These are phyloP conservation scores for Pentamera pediparva DNA, from an alignment of 53 echinoderm and acorn worm species.

Conservation along the genomic window DNA sequence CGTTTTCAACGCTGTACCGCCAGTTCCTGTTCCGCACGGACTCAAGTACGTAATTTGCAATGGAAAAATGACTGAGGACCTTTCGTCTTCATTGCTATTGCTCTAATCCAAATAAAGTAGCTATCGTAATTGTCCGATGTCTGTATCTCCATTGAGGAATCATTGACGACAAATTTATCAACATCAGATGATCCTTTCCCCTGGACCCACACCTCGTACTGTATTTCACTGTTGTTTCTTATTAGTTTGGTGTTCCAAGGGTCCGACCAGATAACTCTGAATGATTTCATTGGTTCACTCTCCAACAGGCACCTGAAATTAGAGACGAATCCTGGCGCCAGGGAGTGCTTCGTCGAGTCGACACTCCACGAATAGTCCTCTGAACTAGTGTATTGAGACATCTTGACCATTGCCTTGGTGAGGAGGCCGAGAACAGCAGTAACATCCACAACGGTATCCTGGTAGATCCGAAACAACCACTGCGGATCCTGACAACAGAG, in stretches of 20 bases:
- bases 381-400: not conserved
- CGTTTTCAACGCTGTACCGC: too few relatives aligned
- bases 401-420: conserved; percentile 2
- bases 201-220: conserved; percentile 80
- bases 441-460: conserved; percentile 77
- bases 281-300: not conserved
- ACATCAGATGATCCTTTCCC: not conserved
- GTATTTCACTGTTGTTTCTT: not conserved
- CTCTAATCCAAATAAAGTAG: not conserved
- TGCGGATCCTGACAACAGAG: conserved; percentile 83
- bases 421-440: conserved; percentile 40
- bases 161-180: not conserved
- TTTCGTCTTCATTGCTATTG: not conserved
- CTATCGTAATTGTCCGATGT: not conserved
- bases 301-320: not conserved
- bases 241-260: conserved; percentile 73
- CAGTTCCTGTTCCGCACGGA: too few relatives aligned
- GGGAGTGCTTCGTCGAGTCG: not conserved
- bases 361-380: not conserved
- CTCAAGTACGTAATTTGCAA: too few relatives aligned
- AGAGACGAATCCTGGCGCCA: not conserved
- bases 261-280: conserved; percentile 57
- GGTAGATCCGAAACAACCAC: conserved; percentile 92
- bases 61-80: conserved; percentile 28
- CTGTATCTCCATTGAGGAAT: not conserved